Evolutionary conservation across 2,888 invertebrate genomes (phyloP).

Genomic region (Asteroscopus sphinx): DNA sequence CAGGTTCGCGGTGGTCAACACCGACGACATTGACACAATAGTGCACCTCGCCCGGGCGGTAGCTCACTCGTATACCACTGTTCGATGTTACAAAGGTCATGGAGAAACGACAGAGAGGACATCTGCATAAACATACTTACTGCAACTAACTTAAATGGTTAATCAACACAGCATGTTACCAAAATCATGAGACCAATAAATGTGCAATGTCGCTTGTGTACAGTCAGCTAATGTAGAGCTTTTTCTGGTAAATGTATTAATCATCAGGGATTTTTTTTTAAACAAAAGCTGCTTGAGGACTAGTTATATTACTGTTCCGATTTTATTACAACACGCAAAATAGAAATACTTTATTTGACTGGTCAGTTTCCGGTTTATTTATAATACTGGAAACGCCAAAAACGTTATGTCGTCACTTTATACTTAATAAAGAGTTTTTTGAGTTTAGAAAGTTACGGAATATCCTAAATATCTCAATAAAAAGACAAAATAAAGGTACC

Average conservation of each 20-base stretch:
- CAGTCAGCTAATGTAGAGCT: conserved; percentile 72
- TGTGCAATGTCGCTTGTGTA: conserved; percentile 82
- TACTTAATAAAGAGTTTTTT: no score
- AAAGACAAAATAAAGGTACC: no score
- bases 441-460: no score
- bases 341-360: no score
- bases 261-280: no score
- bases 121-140: conserved; percentile 48
- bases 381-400: no score
- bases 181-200: conserved; percentile 64
- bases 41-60: conserved; percentile 78
- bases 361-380: no score
- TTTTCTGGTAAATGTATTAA: conserved; percentile 71
- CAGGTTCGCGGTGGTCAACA: conserved; percentile 90
- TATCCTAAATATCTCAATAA: no score
- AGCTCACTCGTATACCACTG: conserved; percentile 64
- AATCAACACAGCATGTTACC: conserved; percentile 55
- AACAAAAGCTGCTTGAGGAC: no score
- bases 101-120: conserved; percentile 57
- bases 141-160: conserved; percentile 19
- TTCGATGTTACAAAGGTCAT: conserved; percentile 29
- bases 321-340: no score
- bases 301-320: no score
- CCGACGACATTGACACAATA: conserved; percentile 85
- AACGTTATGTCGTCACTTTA: no score